phyloP scores from a whole-genome alignment of 2,113 vertebrate genomes.

The Thermophis baileyi region DNA sequence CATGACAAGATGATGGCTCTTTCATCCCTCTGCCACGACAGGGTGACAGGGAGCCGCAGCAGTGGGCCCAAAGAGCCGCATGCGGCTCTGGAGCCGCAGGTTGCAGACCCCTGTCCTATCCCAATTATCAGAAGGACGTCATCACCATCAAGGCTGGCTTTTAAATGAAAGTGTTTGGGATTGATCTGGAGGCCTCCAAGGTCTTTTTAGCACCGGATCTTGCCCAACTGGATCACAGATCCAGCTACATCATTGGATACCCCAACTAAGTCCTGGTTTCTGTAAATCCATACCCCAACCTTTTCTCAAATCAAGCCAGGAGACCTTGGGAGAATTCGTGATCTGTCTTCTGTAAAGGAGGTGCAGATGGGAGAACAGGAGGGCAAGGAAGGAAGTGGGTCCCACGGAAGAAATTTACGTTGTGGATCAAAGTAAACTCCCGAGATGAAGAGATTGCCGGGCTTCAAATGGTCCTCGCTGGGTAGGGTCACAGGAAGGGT shows the following conservation, averaged over 20 bases:
- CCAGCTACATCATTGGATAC: neutral
- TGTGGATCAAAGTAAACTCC: conserved; percentile 25
- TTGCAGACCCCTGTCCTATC: too few relatives aligned
- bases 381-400: neutral
- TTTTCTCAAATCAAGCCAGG: neutral
- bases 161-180: too few relatives aligned
- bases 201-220: neutral
- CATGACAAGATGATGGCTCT: too few relatives aligned
- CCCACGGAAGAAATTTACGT: neutral
- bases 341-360: neutral
- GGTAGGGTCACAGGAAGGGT: conserved; percentile 23
- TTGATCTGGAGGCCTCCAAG: neutral
- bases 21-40: too few relatives aligned
- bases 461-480: conserved; percentile 19
- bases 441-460: conserved; percentile 41
- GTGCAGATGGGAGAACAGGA: neutral
- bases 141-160: too few relatives aligned
- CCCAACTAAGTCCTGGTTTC: neutral
- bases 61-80: too few relatives aligned
- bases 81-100: too few relatives aligned
- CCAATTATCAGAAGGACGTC: too few relatives aligned
- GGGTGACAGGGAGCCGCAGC: too few relatives aligned
- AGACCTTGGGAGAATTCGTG: neutral
- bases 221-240: neutral
- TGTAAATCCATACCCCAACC: neutral